These are phyloP conservation scores for Entomyzon cyanotis DNA, from an alignment of 2,113 vertebrate species.

Conservation along the genomic window DNA sequence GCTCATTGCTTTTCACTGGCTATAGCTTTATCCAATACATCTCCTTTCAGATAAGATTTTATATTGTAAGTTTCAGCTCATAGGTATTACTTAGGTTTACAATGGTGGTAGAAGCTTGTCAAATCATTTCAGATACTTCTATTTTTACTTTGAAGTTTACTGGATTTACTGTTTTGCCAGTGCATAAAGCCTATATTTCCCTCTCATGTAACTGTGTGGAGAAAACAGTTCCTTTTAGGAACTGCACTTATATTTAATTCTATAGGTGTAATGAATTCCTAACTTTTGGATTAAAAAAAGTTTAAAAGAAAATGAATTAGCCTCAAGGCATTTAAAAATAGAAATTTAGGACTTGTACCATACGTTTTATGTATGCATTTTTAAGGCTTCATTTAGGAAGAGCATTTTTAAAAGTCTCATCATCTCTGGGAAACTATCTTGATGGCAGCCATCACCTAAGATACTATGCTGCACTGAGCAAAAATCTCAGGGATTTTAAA, in stretches of 20 bases:
- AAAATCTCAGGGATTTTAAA: not conserved
- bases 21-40: not conserved
- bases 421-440: not conserved
- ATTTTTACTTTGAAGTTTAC: not conserved
- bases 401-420: not conserved
- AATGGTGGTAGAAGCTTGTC: not conserved
- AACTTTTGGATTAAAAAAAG: not conserved
- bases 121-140: not conserved
- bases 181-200: not conserved
- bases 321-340: not conserved
- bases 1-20: not conserved
- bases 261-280: not conserved
- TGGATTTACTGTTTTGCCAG: not conserved
- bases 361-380: not conserved
- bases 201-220: not conserved
- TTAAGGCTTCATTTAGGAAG: not conserved
- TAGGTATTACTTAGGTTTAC: not conserved
- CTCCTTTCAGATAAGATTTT: not conserved
- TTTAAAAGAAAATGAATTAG: not conserved
- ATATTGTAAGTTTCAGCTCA: not conserved
- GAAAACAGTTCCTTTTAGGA: not conserved
- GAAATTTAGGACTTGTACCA: not conserved
- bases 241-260: not conserved
- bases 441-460: not conserved
- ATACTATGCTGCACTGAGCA: not conserved